A percentile compares a stretch with the other conserved stretches of the same genome.
These are phyloP conservation scores for Bradypus variegatus DNA, from an alignment of 2,797 vertebrate genomes.

Conservation along the genomic window DNA sequence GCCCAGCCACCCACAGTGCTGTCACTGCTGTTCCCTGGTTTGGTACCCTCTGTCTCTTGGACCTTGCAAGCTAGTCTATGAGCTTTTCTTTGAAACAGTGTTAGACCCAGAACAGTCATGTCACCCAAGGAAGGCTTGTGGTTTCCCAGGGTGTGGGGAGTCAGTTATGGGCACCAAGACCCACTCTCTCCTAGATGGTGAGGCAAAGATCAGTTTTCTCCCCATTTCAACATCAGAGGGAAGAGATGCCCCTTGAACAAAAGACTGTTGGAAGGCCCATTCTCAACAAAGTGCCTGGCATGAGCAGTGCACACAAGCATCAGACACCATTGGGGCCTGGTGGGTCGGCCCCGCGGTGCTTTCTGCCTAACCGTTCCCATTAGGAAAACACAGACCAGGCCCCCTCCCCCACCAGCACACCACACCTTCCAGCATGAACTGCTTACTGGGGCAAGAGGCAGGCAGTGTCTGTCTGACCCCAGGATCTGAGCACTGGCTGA, in stretches of 20 bases:
- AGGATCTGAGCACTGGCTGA: constrained; percentile 27
- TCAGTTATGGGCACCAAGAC: not conserved
- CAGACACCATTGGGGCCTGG: not conserved
- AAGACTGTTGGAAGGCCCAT: not conserved
- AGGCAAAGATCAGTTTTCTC: not conserved
- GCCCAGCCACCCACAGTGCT: not conserved
- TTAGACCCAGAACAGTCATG: not conserved
- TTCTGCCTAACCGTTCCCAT: not conserved
- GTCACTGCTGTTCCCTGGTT: not conserved
- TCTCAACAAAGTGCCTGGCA: not conserved
- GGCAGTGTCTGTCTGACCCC: not conserved
- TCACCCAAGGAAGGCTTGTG: not conserved
- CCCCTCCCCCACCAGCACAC: not conserved
- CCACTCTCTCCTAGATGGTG: not conserved
- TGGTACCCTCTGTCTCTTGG: not conserved
- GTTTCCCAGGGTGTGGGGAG: not conserved
- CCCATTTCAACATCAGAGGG: not conserved
- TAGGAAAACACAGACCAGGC: not conserved
- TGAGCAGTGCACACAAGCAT: not conserved
- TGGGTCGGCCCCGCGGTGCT: not conserved
- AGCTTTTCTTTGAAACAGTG: not conserved
- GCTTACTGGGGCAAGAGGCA: not conserved
- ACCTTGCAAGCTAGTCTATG: not conserved
- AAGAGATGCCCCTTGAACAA: not conserved
- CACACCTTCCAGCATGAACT: not conserved